phyloP scores from a whole-genome alignment of 2,888 invertebrate genomes.

The Pinctada fucata region DNA sequence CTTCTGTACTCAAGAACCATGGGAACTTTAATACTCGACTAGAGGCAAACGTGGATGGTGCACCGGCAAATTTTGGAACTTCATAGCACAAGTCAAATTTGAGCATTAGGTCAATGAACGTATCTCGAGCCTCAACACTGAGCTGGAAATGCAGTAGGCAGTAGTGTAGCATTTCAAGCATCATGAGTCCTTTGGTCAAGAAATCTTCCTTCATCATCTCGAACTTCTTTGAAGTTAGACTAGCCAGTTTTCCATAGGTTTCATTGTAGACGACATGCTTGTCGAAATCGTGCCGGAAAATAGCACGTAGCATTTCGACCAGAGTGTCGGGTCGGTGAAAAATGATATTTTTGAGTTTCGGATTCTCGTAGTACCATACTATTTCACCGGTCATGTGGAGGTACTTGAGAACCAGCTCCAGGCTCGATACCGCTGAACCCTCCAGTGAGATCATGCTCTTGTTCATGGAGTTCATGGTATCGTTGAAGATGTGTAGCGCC shows the following conservation, averaged over 20 bases:
- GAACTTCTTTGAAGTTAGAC: constrained; percentile 51
- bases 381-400: constrained; percentile 67
- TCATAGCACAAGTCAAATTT: constrained; percentile 72
- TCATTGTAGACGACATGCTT: constrained; percentile 59
- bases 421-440: constrained; percentile 63
- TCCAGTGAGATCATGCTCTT: constrained; percentile 64
- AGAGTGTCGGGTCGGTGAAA: constrained; percentile 70
- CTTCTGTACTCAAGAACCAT: constrained; percentile 64
- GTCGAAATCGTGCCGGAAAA: constrained; percentile 70
- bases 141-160: constrained; percentile 64
- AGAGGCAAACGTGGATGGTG: constrained; percentile 55
- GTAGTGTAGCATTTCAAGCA: constrained; percentile 63
- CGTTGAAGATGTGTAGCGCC: constrained; percentile 57
- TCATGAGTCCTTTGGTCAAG: constrained; percentile 63
- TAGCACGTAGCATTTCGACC: constrained; percentile 69
- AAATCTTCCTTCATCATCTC: constrained; percentile 62
- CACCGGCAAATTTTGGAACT: constrained; percentile 51
- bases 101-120: constrained; percentile 68
- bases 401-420: constrained; percentile 65
- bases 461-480: constrained; percentile 55
- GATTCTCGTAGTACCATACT: constrained; percentile 70
- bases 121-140: constrained; percentile 60
- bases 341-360: constrained; percentile 59
- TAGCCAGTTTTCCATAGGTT: constrained; percentile 52
- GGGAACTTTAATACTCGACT: constrained; percentile 66